Conservation (phyloP, 2,113 vertebrate species). For the Oxyruncus cristatus region DNA sequence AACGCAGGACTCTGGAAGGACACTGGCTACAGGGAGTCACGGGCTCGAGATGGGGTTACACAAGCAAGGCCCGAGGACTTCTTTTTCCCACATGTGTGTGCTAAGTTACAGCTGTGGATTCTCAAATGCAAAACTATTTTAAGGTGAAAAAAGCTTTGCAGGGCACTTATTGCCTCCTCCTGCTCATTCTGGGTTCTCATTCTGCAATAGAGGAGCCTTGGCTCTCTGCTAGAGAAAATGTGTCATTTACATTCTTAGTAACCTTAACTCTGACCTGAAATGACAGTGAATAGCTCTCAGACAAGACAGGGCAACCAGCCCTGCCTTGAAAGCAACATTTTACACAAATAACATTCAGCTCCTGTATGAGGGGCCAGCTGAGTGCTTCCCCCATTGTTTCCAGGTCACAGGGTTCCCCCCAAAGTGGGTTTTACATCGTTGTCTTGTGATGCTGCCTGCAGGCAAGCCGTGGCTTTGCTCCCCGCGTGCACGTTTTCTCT, state of each 20-base stretch:
- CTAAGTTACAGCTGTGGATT: neutral
- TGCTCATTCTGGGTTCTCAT: neutral
- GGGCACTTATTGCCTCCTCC: neutral
- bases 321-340: neutral
- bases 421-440: neutral
- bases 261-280: neutral
- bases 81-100: rapidly evolving
- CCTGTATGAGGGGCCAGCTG: neutral
- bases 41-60: rapidly evolving
- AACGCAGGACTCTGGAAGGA: neutral
- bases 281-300: neutral
- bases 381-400: neutral
- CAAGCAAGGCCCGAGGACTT: rapidly evolving
- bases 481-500: neutral
- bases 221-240: neutral
- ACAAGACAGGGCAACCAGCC: neutral
- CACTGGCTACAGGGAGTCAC: neutral
- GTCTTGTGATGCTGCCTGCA: neutral
- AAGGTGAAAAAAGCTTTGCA: neutral
- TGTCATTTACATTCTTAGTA: neutral
- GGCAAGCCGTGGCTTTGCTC: neutral
- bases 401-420: neutral
- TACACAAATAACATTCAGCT: neutral
- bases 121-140: neutral
- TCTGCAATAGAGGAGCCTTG: neutral